Conservation (phyloP, 2,888 invertebrate species). For the Sycophila texana region DNA sequence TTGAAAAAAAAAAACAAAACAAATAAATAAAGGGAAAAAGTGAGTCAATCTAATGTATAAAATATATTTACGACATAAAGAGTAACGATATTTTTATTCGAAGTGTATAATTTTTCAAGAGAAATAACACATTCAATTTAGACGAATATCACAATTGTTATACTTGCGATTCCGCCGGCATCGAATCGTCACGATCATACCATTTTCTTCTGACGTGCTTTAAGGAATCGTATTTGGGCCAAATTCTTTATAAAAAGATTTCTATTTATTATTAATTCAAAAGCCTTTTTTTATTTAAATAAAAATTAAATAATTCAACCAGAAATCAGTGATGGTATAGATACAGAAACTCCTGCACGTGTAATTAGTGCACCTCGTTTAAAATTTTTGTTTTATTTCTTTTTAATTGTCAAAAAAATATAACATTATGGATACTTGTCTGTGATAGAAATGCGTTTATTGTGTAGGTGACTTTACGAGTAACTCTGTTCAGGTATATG, state of each 20-base stretch:
- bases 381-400: background rate
- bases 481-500: conserved; percentile 39
- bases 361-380: background rate
- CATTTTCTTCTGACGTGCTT: conserved; percentile 35
- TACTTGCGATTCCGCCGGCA: conserved; percentile 49
- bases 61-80: conserved; percentile 51
- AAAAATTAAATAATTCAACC: background rate
- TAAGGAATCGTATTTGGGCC: conserved; percentile 43
- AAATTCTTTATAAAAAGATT: conserved; percentile 34
- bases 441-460: conserved; percentile 57
- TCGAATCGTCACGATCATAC: conserved; percentile 32
- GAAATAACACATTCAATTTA: conserved; percentile 26
- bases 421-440: conserved; percentile 44
- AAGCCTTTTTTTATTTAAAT: conserved; percentile 22
- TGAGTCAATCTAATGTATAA: conserved; percentile 52
- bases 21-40: conserved; percentile 33
- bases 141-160: conserved; percentile 37
- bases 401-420: conserved; percentile 11
- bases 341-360: background rate
- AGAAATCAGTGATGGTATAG: background rate
- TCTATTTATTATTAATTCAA: conserved; percentile 16
- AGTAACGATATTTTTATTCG: conserved; percentile 54
- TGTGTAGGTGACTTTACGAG: conserved; percentile 45
- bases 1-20: background rate
- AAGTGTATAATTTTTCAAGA: conserved; percentile 50